phyloP scores from a whole-genome alignment of 2,113 vertebrate genomes.

The Sturnus vulgaris region DNA sequence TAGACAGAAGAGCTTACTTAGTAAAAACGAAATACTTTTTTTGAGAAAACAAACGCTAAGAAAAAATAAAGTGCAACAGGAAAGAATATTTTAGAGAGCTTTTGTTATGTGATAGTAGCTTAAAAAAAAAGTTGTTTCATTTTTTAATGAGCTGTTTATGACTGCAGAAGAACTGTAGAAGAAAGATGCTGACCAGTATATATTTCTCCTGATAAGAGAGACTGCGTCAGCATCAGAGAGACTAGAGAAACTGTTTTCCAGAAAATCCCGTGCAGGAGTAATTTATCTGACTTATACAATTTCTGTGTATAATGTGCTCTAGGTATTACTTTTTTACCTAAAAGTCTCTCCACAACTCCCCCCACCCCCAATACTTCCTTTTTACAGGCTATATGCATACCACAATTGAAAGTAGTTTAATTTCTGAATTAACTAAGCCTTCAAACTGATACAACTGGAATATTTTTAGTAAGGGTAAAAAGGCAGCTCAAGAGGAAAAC shows the following conservation, averaged over 20 bases:
- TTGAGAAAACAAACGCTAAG: background rate
- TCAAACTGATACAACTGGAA: background rate
- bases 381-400: background rate
- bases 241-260: background rate
- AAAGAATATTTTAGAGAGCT: background rate
- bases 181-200: background rate
- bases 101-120: background rate
- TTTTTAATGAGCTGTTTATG: slow-evolving; percentile 15
- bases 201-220: background rate
- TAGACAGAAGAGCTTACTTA: background rate
- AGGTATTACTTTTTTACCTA: background rate
- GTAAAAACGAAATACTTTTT: background rate
- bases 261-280: background rate
- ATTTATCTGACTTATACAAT: background rate
- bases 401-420: background rate
- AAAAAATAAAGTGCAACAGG: background rate
- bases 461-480: background rate
- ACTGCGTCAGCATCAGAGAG: background rate
- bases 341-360: background rate
- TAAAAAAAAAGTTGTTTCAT: background rate
- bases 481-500: background rate
- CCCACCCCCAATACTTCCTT: background rate
- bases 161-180: background rate
- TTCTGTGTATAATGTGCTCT: background rate
- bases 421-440: background rate